phyloP scores from a whole-genome alignment of 2,113 vertebrate species.

The Gymnobelideus leadbeateri region DNA sequence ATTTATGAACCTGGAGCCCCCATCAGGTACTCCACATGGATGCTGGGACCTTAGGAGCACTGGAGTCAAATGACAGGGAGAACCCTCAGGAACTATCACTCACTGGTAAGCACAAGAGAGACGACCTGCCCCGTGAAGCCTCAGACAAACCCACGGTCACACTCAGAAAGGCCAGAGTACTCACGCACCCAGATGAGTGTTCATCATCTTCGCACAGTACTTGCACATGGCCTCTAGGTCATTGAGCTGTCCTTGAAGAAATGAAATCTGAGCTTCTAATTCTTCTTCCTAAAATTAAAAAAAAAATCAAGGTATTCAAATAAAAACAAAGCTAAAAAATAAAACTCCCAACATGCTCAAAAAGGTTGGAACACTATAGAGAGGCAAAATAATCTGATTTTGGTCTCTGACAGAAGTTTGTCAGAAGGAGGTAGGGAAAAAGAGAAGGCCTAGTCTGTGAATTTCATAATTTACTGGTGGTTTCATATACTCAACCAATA shows the following conservation, averaged over 20 bases:
- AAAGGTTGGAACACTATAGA: conserved; percentile 9
- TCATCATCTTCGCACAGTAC: conserved; percentile 98
- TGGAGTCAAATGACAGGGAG: neutral
- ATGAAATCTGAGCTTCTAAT: conserved; percentile 97
- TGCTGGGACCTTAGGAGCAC: neutral
- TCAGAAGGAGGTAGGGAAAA: neutral
- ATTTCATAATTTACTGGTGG: neutral
- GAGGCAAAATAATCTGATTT: neutral
- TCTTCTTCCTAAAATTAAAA: conserved; percentile 92
- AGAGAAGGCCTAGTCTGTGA: neutral
- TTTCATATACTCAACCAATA: conserved; percentile 31
- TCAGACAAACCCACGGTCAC: neutral
- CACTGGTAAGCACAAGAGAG: neutral
- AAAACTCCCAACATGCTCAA: conserved; percentile 26
- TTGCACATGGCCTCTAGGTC: conserved; percentile 99
- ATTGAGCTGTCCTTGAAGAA: conserved; percentile 97
- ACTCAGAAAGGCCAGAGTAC: neutral
- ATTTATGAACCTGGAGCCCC: conserved; percentile 1
- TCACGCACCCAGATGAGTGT: conserved; percentile 94
- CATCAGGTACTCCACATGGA: conserved; percentile 34
- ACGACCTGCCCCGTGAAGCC: conserved; percentile 5
- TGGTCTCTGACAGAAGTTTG: conserved; percentile 4
- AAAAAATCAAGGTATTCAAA: conserved; percentile 38
- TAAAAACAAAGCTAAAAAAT: conserved; percentile 10
- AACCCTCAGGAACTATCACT: neutral